Conservation (phyloP, 1,140 invertebrate species). For the Condylostylus longicornis region DNA sequence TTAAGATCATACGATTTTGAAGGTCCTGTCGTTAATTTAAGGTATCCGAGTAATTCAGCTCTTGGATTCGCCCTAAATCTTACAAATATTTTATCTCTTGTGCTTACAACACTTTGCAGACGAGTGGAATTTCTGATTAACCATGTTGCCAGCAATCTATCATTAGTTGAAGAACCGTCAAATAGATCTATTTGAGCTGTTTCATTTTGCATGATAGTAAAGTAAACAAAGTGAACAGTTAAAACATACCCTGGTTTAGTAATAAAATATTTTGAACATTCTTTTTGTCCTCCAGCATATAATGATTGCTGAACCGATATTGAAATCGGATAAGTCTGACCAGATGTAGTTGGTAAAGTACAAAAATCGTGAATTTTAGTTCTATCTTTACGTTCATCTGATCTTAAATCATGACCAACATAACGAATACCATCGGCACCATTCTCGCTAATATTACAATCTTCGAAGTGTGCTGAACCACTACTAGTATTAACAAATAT, state of each 20-base stretch:
- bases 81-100: slow-evolving; percentile 58
- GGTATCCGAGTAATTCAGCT: slow-evolving; percentile 53
- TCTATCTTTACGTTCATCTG: slow-evolving; percentile 51
- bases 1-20: slow-evolving; percentile 78
- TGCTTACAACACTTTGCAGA: slow-evolving; percentile 70
- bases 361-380: slow-evolving; percentile 67
- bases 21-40: slow-evolving; percentile 58
- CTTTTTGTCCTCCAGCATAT: slow-evolving; percentile 46
- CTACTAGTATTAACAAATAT: slow-evolving; percentile 77
- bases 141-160: slow-evolving; percentile 52
- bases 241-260: slow-evolving; percentile 60
- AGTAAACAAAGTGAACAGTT: slow-evolving; percentile 67
- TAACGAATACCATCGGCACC: slow-evolving; percentile 75
- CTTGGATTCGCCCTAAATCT: slow-evolving; percentile 52
- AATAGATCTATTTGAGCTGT: slow-evolving; percentile 57
- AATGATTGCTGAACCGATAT: slow-evolving; percentile 60
- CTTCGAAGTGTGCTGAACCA: slow-evolving; percentile 55
- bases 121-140: slow-evolving; percentile 60
- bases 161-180: slow-evolving; percentile 54
- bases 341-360: slow-evolving; percentile 60
- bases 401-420: slow-evolving; percentile 59
- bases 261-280: slow-evolving; percentile 62
- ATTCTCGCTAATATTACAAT: slow-evolving; percentile 60
- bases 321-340: slow-evolving; percentile 67
- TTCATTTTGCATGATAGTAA: slow-evolving; percentile 56